These are phyloP conservation scores for Spodoptera picta DNA, from an alignment of 2,888 invertebrate genomes.

Conservation along the genomic window DNA sequence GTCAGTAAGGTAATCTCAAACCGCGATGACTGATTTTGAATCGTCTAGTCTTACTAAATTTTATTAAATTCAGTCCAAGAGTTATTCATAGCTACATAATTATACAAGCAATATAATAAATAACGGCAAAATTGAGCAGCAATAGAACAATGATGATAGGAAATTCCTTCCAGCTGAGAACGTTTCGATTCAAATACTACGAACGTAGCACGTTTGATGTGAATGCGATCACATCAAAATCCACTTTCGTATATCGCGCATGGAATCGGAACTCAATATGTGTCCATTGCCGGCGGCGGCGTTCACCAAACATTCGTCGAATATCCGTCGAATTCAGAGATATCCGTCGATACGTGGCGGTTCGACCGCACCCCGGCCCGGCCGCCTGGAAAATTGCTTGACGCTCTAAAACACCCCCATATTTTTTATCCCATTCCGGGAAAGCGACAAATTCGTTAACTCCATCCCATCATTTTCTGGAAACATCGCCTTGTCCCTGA, in stretches of 20 bases:
- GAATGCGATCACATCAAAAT: conserved; percentile 47
- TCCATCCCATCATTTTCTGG: conserved; percentile 21
- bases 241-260: conserved; percentile 30
- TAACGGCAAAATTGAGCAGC: conserved; percentile 2
- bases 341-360: conserved; percentile 16
- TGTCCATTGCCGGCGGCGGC: conserved; percentile 34
- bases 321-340: conserved; percentile 30
- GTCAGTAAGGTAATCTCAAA: no score
- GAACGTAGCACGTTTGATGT: conserved; percentile 21
- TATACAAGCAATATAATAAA: neutral
- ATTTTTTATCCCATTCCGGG: conserved; percentile 49
- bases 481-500: conserved; percentile 22
- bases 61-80: no score
- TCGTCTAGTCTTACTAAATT: no score
- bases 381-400: conserved; percentile 53
- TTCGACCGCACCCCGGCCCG: conserved; percentile 16
- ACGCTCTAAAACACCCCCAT: conserved; percentile 45
- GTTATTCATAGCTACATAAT: no score
- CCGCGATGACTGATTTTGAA: no score
- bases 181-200: conserved; percentile 14
- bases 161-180: conserved; percentile 12
- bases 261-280: conserved; percentile 36
- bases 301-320: conserved; percentile 27
- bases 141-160: conserved; percentile 8
- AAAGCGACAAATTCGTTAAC: conserved; percentile 41